phyloP scores from a whole-genome alignment of 1,140 invertebrate species.

The Philopotamus ludificatus region DNA sequence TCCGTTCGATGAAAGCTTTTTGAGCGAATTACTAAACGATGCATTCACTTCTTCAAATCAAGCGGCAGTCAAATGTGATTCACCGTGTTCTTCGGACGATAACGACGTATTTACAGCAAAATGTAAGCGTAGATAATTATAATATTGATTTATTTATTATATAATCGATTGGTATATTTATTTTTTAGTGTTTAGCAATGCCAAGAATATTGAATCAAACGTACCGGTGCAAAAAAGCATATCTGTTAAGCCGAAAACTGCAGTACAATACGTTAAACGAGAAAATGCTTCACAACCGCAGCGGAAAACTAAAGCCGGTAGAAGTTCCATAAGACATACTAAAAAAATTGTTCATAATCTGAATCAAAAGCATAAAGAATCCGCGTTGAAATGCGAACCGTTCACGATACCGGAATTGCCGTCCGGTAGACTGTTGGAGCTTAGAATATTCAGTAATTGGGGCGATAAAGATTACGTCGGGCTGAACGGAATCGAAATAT shows the following conservation, averaged over 20 bases:
- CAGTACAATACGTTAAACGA: too few relatives aligned
- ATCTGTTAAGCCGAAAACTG: too few relatives aligned
- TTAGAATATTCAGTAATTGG: constrained; percentile 77
- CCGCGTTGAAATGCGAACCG: background rate
- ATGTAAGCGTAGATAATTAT: too few relatives aligned
- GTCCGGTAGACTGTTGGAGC: constrained; percentile 62
- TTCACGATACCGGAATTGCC: constrained; percentile 71
- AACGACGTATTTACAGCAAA: constrained; percentile 27
- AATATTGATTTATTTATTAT: too few relatives aligned
- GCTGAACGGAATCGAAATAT: constrained; percentile 78
- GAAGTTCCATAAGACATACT: background rate
- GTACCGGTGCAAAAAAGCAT: too few relatives aligned
- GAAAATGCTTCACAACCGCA: background rate
- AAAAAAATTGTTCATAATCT: constrained; percentile 7
- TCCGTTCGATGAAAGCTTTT: background rate
- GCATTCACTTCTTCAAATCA: constrained; percentile 6
- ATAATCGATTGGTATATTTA: too few relatives aligned
- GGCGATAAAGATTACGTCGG: constrained; percentile 81
- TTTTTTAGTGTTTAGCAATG: too few relatives aligned
- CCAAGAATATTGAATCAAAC: too few relatives aligned
- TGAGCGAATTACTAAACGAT: constrained; percentile 6
- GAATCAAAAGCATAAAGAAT: background rate
- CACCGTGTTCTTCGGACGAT: constrained; percentile 1
- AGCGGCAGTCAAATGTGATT: background rate
- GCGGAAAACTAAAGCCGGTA: background rate